Evolutionary conservation across 2,113 vertebrate species (phyloP).

Genomic region (Microcebus ravelobensis): DNA sequence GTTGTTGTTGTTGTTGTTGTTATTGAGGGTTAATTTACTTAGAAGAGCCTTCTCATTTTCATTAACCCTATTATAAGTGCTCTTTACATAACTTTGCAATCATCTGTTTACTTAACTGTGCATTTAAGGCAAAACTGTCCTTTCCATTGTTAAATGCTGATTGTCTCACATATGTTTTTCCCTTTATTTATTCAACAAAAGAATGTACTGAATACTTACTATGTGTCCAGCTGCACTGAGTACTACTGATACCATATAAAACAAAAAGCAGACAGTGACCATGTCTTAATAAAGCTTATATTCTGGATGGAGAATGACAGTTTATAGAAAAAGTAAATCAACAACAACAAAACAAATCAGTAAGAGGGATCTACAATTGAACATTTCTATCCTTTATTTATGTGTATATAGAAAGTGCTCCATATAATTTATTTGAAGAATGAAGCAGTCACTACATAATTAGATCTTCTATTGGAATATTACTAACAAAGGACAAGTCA

Average conservation of each 20-base stretch:
- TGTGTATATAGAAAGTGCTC: not conserved
- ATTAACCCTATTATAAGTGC: not conserved
- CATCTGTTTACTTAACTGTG: not conserved
- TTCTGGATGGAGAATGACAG: not conserved
- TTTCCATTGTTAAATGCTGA: not conserved
- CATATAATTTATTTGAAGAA: not conserved
- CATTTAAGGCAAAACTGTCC: not conserved
- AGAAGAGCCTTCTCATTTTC: not conserved
- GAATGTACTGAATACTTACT: not conserved
- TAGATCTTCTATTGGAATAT: not conserved
- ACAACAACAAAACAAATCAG: not conserved
- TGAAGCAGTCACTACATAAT: not conserved
- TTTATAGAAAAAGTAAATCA: constrained; percentile 28
- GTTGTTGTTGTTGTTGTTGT: not conserved
- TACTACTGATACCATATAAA: not conserved
- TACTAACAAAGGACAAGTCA: not conserved
- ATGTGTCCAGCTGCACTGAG: not conserved
- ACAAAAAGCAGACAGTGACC: not conserved
- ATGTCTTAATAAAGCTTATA: not conserved
- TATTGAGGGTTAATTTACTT: not conserved
- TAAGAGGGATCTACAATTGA: not conserved
- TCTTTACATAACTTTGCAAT: not conserved
- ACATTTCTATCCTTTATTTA: not conserved
- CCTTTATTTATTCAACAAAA: not conserved
- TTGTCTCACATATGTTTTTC: not conserved